Evolutionary conservation across 2,797 vertebrate genomes (phyloP).

Genomic region (Epinephelus malabaricus): DNA sequence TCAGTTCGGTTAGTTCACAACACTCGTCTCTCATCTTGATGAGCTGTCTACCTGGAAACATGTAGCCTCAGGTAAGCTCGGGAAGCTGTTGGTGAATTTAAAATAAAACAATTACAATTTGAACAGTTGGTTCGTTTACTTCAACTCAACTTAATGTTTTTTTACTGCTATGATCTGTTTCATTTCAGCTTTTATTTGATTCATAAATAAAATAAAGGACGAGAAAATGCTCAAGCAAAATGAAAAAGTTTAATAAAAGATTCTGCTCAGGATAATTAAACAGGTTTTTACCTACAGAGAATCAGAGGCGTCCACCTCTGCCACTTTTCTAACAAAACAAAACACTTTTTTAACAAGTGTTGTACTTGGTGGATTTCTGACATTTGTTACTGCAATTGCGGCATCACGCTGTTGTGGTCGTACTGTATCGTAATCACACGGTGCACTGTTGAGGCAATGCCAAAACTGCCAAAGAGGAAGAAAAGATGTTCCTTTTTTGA

Average conservation of each 20-base stretch:
- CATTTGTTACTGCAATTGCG: no score
- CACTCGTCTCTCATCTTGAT: conserved; percentile 35
- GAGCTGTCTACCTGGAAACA: conserved; percentile 32
- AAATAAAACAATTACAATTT: conserved; percentile 7
- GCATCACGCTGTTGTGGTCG: no score
- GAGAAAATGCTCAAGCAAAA: neutral
- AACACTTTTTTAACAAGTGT: no score
- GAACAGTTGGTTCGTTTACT: neutral
- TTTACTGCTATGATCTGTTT: neutral
- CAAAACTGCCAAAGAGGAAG: no score
- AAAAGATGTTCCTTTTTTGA: no score
- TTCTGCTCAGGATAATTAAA: neutral
- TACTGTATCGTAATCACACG: no score
- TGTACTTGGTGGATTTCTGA: no score
- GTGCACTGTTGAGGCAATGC: no score
- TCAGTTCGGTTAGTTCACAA: conserved; percentile 37
- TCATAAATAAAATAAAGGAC: neutral
- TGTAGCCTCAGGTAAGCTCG: conserved; percentile 26
- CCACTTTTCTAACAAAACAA: no score
- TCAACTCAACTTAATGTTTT: neutral
- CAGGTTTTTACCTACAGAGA: no score
- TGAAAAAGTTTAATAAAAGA: neutral
- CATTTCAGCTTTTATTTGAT: neutral
- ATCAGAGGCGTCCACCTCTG: no score
- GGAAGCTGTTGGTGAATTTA: conserved; percentile 22